These are phyloP conservation scores for Myiozetetes cayanensis DNA, from an alignment of 2,113 vertebrate genomes.

Conservation along the genomic window DNA sequence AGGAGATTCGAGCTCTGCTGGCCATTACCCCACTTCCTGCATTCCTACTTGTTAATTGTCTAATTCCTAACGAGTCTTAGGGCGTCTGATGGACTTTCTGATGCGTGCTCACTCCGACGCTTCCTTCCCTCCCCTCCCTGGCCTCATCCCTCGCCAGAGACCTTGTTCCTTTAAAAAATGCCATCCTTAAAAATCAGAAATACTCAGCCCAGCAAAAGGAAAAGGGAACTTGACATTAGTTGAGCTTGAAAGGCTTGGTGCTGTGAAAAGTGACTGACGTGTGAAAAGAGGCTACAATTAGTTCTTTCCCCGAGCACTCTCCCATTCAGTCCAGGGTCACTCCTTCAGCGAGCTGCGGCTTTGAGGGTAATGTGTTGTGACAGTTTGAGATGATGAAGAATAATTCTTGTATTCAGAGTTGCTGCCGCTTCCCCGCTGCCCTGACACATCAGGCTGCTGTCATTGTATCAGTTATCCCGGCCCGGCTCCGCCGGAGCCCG, in stretches of 20 bases:
- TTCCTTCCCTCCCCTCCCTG: constrained; percentile 33
- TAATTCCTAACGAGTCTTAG: constrained; percentile 57
- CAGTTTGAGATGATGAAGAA: constrained; percentile 88
- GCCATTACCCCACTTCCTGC: constrained; percentile 59
- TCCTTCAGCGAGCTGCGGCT: constrained; percentile 73
- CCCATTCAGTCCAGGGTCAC: constrained; percentile 77
- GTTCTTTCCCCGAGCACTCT: constrained; percentile 81
- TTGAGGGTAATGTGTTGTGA: constrained; percentile 85
- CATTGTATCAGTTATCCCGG: constrained; percentile 82
- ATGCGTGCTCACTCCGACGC: not conserved
- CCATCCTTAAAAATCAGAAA: constrained; percentile 62
- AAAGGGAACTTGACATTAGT: constrained; percentile 73
- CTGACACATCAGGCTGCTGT: constrained; percentile 83
- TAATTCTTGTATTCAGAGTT: constrained; percentile 84
- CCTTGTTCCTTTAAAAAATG: constrained; percentile 64
- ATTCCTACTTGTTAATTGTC: constrained; percentile 62
- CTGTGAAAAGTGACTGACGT: constrained; percentile 80
- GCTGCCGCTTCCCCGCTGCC: constrained; percentile 69
- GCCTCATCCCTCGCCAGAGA: constrained; percentile 29
- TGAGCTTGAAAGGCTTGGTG: constrained; percentile 76
- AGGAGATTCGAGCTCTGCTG: constrained; percentile 45
- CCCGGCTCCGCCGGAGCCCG: constrained; percentile 68
- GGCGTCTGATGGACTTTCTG: constrained; percentile 37
- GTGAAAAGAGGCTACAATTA: constrained; percentile 87
- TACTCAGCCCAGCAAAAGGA: constrained; percentile 59